Percentiles rank a stretch among this genome's conserved stretches.
phyloP scores from a whole-genome alignment of 2,888 invertebrate species.

The Papilio gigon region DNA sequence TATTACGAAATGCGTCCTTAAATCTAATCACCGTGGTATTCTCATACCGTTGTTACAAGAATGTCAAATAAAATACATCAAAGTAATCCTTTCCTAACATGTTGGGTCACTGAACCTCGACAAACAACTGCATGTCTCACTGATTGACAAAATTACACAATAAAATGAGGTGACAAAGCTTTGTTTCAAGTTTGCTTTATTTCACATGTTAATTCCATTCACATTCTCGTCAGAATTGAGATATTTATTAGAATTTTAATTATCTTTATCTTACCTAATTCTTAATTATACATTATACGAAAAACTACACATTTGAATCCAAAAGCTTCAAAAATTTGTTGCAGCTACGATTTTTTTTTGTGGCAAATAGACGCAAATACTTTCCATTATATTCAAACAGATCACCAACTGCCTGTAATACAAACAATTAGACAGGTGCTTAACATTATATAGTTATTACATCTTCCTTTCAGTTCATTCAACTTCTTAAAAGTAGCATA shows the following conservation, averaged over 20 bases:
- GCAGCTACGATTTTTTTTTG: slow-evolving; percentile 60
- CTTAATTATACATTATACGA: slow-evolving; percentile 40
- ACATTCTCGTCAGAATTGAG: slow-evolving; percentile 26
- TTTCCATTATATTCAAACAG: slow-evolving; percentile 73
- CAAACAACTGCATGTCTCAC: slow-evolving; percentile 20
- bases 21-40: slow-evolving; percentile 67
- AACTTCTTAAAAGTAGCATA: slow-evolving; percentile 23
- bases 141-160: slow-evolving; percentile 35
- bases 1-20: slow-evolving; percentile 73
- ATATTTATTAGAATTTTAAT: slow-evolving; percentile 16
- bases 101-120: slow-evolving; percentile 35
- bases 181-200: slow-evolving; percentile 14
- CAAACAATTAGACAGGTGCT: slow-evolving; percentile 69
- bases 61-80: slow-evolving; percentile 46
- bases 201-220: slow-evolving; percentile 23
- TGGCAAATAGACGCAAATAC: slow-evolving; percentile 66
- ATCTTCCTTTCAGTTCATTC: background rate
- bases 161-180: slow-evolving; percentile 30
- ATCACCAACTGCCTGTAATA: slow-evolving; percentile 82
- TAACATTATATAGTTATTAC: slow-evolving; percentile 40
- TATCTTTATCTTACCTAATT: slow-evolving; percentile 43
- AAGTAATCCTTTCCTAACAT: slow-evolving; percentile 30
- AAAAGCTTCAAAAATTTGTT: slow-evolving; percentile 60
- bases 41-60: slow-evolving; percentile 56
- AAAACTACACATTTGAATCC: slow-evolving; percentile 37